Conservation (phyloP, 1,140 invertebrate species). For the Tetragnatha versicolor region DNA sequence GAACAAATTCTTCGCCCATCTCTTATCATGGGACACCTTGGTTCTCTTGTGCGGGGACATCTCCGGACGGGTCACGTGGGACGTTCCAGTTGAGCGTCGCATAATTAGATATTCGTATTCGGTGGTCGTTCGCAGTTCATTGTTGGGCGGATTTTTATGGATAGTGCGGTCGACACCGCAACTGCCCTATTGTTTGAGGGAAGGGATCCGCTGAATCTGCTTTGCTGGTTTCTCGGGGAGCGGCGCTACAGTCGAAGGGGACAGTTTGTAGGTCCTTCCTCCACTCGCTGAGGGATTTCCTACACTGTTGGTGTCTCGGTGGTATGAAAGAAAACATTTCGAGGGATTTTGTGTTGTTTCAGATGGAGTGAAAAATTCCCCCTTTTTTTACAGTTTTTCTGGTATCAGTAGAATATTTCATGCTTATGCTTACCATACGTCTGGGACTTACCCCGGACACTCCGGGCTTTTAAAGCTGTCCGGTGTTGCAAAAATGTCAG, state of each 20-base stretch:
- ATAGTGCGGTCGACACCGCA: conserved; percentile 48
- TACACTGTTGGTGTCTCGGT: no score
- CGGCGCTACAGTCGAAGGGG: background rate
- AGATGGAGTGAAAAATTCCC: no score
- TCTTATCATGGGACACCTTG: background rate
- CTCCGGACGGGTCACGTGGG: conserved; percentile 43
- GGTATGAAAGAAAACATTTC: no score
- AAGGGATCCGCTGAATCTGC: conserved; percentile 26
- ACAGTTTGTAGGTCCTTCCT: background rate
- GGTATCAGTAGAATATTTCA: no score
- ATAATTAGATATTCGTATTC: conserved; percentile 56
- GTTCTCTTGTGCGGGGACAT: conserved; percentile 15
- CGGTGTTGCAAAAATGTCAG: no score
- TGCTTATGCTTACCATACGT: no score
- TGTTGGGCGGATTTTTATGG: conserved; percentile 53
- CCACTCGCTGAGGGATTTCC: no score
- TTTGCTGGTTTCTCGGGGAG: background rate
- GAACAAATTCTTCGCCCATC: background rate
- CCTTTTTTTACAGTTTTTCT: no score
- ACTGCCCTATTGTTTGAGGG: conserved; percentile 45
- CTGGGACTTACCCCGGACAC: no score
- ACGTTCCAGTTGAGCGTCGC: conserved; percentile 20
- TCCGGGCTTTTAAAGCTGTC: no score
- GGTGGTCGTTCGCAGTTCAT: conserved; percentile 45
- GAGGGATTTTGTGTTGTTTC: no score